These are phyloP conservation scores for Orthosia incerta DNA, from an alignment of 2,888 invertebrate genomes.

Conservation along the genomic window DNA sequence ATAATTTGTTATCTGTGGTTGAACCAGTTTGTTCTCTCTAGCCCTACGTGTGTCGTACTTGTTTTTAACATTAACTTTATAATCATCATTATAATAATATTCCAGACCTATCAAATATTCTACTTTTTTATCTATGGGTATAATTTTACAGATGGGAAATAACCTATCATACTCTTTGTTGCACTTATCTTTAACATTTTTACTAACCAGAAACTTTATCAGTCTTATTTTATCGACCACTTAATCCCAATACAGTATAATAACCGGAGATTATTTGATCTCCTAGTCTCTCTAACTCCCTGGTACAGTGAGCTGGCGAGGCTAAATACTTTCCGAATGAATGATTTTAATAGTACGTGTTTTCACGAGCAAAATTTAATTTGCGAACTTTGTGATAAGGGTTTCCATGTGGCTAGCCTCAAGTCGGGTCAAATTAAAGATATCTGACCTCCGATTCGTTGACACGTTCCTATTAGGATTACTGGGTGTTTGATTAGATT, in stretches of 20 bases:
- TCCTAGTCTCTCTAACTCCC: neutral
- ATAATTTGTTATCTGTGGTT: too few relatives aligned
- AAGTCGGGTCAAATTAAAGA: slow-evolving; percentile 53
- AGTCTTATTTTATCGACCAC: slow-evolving; percentile 33
- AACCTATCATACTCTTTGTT: too few relatives aligned
- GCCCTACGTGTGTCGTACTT: too few relatives aligned
- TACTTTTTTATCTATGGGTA: too few relatives aligned
- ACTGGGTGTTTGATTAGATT: slow-evolving; percentile 8
- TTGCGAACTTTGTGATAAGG: slow-evolving; percentile 59
- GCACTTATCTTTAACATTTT: too few relatives aligned
- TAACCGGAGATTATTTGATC: slow-evolving; percentile 25
- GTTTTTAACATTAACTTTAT: too few relatives aligned
- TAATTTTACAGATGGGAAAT: too few relatives aligned
- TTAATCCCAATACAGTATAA: slow-evolving; percentile 29
- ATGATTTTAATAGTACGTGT: slow-evolving; percentile 49
- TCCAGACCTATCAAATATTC: too few relatives aligned
- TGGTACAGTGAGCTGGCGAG: slow-evolving; percentile 24
- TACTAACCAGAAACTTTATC: too few relatives aligned
- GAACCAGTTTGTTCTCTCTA: too few relatives aligned
- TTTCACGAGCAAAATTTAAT: slow-evolving; percentile 52
- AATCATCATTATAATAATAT: too few relatives aligned
- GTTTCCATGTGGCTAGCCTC: slow-evolving; percentile 51
- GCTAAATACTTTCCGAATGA: slow-evolving; percentile 34
- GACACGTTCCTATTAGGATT: slow-evolving; percentile 13
- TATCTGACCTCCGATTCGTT: slow-evolving; percentile 32